phyloP scores from a whole-genome alignment of 2,888 invertebrate species.

The Xylota sylvarum region DNA sequence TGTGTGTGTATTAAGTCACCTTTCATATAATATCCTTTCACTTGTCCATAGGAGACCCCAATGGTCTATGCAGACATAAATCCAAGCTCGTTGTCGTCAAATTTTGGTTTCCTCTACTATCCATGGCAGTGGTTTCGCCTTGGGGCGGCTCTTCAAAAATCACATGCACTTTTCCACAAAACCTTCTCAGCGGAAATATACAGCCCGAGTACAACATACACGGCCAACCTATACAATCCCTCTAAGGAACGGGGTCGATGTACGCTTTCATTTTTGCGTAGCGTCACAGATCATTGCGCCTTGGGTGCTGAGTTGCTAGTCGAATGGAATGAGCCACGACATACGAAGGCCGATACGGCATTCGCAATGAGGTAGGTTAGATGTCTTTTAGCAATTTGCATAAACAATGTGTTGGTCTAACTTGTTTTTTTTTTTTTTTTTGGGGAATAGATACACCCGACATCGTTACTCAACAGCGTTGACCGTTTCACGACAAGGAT shows the following conservation, averaged over 20 bases:
- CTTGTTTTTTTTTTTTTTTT: too few species aligned
- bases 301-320: constrained; percentile 82
- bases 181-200: constrained; percentile 81
- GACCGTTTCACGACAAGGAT: constrained; percentile 81
- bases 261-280: constrained; percentile 82
- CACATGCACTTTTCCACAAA: constrained; percentile 79
- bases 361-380: constrained; percentile 79
- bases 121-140: constrained; percentile 78
- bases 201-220: constrained; percentile 81
- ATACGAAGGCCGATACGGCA: constrained; percentile 80
- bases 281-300: constrained; percentile 81
- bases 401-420: constrained; percentile 20
- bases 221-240: constrained; percentile 82
- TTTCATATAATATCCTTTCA: background rate
- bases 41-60: constrained; percentile 81
- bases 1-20: too few species aligned
- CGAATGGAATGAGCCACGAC: constrained; percentile 81
- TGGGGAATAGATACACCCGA: constrained; percentile 79
- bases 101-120: constrained; percentile 82
- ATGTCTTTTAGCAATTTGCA: constrained; percentile 9
- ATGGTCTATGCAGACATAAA: constrained; percentile 83
- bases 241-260: constrained; percentile 80
- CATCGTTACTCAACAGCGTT: constrained; percentile 81
- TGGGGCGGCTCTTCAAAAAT: constrained; percentile 81
- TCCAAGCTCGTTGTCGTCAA: constrained; percentile 83